Percentiles rank a stretch among this genome's conserved stretches.
Evolutionary conservation across 2,888 invertebrate species (phyloP).

Genomic region (Eupithecia pulchellata): DNA sequence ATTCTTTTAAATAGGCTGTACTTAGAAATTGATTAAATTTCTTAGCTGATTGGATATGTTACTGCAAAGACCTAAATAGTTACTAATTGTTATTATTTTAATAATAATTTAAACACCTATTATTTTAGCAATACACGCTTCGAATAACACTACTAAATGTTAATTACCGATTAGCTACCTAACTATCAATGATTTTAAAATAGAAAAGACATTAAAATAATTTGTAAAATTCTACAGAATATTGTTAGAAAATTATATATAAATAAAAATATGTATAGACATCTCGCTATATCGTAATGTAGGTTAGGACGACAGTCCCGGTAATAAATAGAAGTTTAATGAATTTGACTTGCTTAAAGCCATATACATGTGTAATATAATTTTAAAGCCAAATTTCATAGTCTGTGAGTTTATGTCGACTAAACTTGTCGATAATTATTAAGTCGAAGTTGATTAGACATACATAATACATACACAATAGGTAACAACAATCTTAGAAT

Average conservation of each 20-base stretch:
- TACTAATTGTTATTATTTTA: conserved; percentile 52
- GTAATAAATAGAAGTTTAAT: conserved; percentile 77
- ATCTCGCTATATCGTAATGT: conserved; percentile 73
- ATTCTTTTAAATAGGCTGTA: conserved; percentile 29
- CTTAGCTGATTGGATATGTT: conserved; percentile 68
- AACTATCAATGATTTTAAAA: conserved; percentile 66
- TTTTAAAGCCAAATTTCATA: conserved; percentile 85
- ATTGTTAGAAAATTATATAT: conserved; percentile 81
- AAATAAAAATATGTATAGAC: conserved; percentile 75
- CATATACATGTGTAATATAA: conserved; percentile 80
- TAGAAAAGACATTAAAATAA: conserved; percentile 78
- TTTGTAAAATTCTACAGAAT: conserved; percentile 81
- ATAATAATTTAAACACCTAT: conserved; percentile 65
- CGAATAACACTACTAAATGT: conserved; percentile 67
- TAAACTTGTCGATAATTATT: conserved; percentile 72
- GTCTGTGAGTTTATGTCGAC: conserved; percentile 85
- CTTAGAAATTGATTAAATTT: conserved; percentile 44
- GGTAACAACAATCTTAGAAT: conserved; percentile 79
- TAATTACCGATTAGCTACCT: conserved; percentile 67
- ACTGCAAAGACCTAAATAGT: conserved; percentile 59
- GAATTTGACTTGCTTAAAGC: conserved; percentile 82
- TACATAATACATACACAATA: conserved; percentile 78
- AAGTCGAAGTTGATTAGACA: conserved; percentile 79
- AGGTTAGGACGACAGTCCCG: conserved; percentile 62
- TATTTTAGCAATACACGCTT: conserved; percentile 70